Evolutionary conservation across 2,113 vertebrate genomes (phyloP).

Genomic region (Dendropsophus ebraccatus): DNA sequence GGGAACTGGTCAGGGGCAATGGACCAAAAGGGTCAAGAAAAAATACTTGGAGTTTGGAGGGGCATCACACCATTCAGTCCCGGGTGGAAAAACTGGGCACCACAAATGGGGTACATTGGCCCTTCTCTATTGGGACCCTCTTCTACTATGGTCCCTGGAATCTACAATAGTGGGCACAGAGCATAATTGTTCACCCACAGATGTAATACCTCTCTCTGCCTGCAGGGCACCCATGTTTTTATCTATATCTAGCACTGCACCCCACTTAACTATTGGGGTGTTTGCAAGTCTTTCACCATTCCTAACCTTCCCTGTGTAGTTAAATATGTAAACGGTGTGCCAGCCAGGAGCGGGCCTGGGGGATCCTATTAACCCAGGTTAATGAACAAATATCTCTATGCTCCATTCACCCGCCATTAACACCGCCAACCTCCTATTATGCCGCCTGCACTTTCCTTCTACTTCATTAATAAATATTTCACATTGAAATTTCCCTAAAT

Average conservation of each 20-base stretch:
- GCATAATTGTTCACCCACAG: background rate
- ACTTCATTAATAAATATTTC: constrained; percentile 30
- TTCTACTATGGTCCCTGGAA: too few relatives aligned
- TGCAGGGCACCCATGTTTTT: background rate
- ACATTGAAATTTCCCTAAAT: constrained; percentile 5
- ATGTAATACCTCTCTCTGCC: background rate
- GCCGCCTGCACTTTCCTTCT: background rate
- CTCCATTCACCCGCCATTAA: constrained; percentile 10
- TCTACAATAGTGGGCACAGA: background rate
- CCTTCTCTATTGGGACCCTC: too few relatives aligned
- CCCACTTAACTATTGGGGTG: background rate
- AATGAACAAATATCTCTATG: constrained; percentile 14
- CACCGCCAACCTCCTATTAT: background rate
- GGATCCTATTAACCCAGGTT: background rate
- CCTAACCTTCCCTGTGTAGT: too few relatives aligned
- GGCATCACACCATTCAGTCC: too few relatives aligned
- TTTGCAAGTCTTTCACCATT: background rate
- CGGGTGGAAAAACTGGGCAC: too few relatives aligned
- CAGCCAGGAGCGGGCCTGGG: background rate
- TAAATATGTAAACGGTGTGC: background rate
- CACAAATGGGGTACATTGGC: too few relatives aligned
- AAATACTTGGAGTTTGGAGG: too few relatives aligned
- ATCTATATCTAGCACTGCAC: background rate
- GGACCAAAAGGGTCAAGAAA: too few relatives aligned
- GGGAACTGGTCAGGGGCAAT: too few relatives aligned